phyloP scores from a whole-genome alignment of 2,888 invertebrate genomes.

The Drosophila kuntzei region DNA sequence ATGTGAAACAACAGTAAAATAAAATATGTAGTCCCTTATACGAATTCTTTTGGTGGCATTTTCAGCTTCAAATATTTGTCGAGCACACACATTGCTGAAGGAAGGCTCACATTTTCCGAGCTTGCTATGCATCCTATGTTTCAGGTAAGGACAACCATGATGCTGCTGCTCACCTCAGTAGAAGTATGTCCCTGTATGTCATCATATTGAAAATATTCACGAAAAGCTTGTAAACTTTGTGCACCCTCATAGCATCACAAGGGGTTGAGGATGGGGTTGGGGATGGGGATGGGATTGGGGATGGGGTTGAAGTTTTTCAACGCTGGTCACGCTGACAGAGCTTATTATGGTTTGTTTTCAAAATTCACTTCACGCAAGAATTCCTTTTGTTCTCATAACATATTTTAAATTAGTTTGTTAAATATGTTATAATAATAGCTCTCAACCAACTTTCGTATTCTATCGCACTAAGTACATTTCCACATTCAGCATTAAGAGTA shows the following conservation, averaged over 20 bases:
- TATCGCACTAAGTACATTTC: neutral
- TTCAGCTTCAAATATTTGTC: slow-evolving; percentile 73
- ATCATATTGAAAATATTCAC: slow-evolving; percentile 65
- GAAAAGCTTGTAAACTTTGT: slow-evolving; percentile 61
- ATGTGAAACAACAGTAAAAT: slow-evolving; percentile 70
- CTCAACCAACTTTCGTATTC: neutral
- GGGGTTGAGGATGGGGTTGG: slow-evolving; percentile 1
- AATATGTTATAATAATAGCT: slow-evolving; percentile 25
- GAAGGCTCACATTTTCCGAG: slow-evolving; percentile 41
- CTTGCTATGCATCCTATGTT: slow-evolving; percentile 36
- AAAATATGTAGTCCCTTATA: slow-evolving; percentile 66
- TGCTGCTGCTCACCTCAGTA: slow-evolving; percentile 8
- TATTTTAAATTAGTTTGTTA: slow-evolving; percentile 65
- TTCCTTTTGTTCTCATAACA: slow-evolving; percentile 70
- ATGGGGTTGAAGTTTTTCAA: slow-evolving; percentile 15
- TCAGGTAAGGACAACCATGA: slow-evolving; percentile 40
- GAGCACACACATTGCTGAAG: slow-evolving; percentile 42
- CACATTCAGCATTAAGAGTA: slow-evolving; percentile 7
- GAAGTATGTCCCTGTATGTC: slow-evolving; percentile 27
- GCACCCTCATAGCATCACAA: slow-evolving; percentile 39
- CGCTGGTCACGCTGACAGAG: slow-evolving; percentile 71
- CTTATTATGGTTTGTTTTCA: slow-evolving; percentile 66
- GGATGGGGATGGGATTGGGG: neutral
- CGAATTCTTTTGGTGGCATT: slow-evolving; percentile 69
- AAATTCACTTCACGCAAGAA: slow-evolving; percentile 72